These are phyloP conservation scores for Apocheima hispidaria DNA, from an alignment of 2,888 invertebrate genomes.

Conservation along the genomic window DNA sequence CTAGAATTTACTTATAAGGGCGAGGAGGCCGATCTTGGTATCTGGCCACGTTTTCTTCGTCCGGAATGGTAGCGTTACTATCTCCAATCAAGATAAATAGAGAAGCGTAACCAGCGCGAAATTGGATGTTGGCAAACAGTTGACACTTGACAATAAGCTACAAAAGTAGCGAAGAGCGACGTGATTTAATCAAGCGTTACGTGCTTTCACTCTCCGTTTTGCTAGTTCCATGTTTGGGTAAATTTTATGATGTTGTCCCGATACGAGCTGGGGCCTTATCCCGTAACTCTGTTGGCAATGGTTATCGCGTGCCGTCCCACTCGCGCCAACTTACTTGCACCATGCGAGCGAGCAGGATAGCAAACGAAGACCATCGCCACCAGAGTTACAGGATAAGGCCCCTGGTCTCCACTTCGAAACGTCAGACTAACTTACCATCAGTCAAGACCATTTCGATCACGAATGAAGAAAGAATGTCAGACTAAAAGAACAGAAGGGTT, in stretches of 20 bases:
- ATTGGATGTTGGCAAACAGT: constrained; percentile 65
- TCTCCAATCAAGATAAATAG: constrained; percentile 51
- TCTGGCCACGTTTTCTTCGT: constrained; percentile 34
- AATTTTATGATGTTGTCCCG: constrained; percentile 47
- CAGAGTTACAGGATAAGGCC: too few relatives aligned
- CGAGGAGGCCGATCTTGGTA: constrained; percentile 38
- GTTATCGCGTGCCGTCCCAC: too few relatives aligned
- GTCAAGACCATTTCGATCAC: too few relatives aligned
- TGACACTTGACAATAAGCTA: constrained; percentile 63
- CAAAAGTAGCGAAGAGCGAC: constrained; percentile 63
- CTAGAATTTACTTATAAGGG: constrained; percentile 42
- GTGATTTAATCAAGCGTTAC: constrained; percentile 71
- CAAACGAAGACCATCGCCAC: too few relatives aligned
- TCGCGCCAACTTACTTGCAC: too few relatives aligned
- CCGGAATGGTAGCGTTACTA: constrained; percentile 23
- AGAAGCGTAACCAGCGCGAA: constrained; percentile 58
- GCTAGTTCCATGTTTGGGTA: constrained; percentile 56
- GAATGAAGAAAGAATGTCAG: too few relatives aligned
- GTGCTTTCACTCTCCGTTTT: constrained; percentile 75
- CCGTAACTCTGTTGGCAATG: too few relatives aligned
- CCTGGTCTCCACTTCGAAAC: too few relatives aligned
- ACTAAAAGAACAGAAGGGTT: too few relatives aligned
- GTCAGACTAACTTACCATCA: too few relatives aligned
- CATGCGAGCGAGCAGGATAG: too few relatives aligned
- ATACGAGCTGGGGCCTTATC: too few relatives aligned